These are phyloP conservation scores for Corapipo altera DNA, from an alignment of 2,113 vertebrate species.

Conservation along the genomic window DNA sequence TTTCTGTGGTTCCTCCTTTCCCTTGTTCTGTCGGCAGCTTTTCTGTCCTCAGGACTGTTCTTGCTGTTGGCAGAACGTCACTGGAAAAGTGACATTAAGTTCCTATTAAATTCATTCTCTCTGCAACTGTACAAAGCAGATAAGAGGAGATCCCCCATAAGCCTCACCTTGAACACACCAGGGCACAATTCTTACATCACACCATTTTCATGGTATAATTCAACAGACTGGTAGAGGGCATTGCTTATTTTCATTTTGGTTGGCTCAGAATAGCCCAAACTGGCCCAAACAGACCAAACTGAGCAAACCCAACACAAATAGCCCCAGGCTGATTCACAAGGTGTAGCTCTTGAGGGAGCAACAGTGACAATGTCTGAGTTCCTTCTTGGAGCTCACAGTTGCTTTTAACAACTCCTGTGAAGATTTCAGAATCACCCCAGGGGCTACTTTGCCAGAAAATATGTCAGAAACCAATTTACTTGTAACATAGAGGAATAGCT, in stretches of 20 bases:
- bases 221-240: neutral
- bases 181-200: neutral
- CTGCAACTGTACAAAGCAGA: neutral
- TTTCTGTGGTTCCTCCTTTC: neutral
- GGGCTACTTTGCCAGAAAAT: neutral
- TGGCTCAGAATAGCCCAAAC: neutral
- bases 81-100: neutral
- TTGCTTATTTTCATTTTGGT: neutral
- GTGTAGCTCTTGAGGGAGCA: neutral
- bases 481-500: neutral
- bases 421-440: neutral
- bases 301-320: neutral
- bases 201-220: neutral
- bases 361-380: neutral
- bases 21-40: neutral
- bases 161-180: neutral
- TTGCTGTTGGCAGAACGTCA: neutral
- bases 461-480: constrained; percentile 20
- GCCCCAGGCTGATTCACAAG: neutral
- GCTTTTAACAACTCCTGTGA: neutral
- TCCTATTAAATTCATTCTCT: neutral
- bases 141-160: neutral
- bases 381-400: neutral
- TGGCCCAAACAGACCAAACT: neutral
- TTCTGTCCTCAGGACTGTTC: neutral